Evolutionary conservation across 2,888 invertebrate genomes (phyloP), one percentile per base, ranked within the genome.

Genomic region (Cerastis rubricosa): DNA sequence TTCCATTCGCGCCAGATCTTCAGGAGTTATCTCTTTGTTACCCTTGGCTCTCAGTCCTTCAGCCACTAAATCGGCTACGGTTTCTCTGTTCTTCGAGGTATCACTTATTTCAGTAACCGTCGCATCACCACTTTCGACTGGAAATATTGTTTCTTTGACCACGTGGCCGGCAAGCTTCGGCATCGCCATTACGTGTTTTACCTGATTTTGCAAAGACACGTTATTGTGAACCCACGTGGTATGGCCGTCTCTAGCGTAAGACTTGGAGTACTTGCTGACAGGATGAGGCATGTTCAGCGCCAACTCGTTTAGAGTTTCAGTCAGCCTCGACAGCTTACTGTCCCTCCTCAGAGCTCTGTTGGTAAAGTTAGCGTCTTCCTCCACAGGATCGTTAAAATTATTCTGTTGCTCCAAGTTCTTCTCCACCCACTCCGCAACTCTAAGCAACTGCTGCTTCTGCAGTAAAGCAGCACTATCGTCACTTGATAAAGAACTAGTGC

Each of bases 401-500:
- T 96, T 96, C 79, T 96, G 97, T 79, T 96, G 97, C 78, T 96
- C 97, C 90, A 97, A 92, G 88, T 97, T 98, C 86, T 97, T 97
- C 91, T 98, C 97, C 35, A 98, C 98, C 98, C 98, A 98, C 88
- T 98, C 98, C 0, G 98, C 98, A 19, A 98, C 98, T 86, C 98
- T 96, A 35, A 97, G 97, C 83, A 98, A 90, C 81, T 98, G 98
- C 81, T 97, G 97, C 43, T 97, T 97, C 74, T 97, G 97, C 75
- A 97, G 87, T 84, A 97, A 88, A 3, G 97, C 97, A 54, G 97
- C 97, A 83, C 97, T 97, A 74, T 97, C 97, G 71, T 97, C 97
- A 80, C 97, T 97, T 2, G 97, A 97, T 59, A 97, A 87, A 0
- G 97, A 97, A 85, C 97, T 97, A 3, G 96, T 97, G 80, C 97